A percentile compares a stretch with the other conserved stretches of the same genome.
phyloP scores from a whole-genome alignment of 2,888 invertebrate genomes.

The Oeneis ivallda region DNA sequence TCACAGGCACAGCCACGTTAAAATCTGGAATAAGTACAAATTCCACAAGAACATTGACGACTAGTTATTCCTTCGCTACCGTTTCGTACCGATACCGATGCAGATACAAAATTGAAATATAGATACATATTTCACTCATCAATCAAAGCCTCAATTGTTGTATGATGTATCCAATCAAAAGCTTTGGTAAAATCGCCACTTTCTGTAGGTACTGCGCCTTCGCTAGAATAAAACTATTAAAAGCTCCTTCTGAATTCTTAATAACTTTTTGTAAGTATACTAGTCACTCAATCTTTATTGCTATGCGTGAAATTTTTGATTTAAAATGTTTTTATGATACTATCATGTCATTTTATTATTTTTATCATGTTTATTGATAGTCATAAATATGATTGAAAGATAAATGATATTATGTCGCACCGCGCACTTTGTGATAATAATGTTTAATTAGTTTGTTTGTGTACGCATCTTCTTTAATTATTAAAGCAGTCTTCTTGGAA shows the following conservation, averaged over 20 bases:
- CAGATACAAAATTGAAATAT: no score
- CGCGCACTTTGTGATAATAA: not conserved
- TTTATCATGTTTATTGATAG: conserved; percentile 9
- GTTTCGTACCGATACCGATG: no score
- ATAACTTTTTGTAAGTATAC: not conserved
- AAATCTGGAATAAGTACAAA: no score
- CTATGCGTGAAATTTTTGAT: not conserved
- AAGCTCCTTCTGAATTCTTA: not conserved
- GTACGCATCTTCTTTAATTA: not conserved
- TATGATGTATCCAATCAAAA: not conserved
- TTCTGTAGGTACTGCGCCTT: not conserved
- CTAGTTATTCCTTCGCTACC: no score
- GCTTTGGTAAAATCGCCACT: not conserved
- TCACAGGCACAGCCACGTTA: no score
- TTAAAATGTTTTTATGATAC: not conserved
- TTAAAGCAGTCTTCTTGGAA: not conserved
- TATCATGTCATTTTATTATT: not conserved
- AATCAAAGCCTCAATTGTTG: not conserved
- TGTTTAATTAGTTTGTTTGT: conserved; percentile 12
- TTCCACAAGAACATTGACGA: no score
- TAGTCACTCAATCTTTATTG: not conserved
- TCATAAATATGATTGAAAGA: conserved; percentile 5
- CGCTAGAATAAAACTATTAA: not conserved
- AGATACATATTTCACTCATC: no score
- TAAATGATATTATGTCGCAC: conserved; percentile 5